A percentile compares a stretch with the other conserved stretches of the same genome.
These are phyloP conservation scores for Saccopteryx leptura DNA, from an alignment of 2,113 vertebrate species.

Conservation along the genomic window DNA sequence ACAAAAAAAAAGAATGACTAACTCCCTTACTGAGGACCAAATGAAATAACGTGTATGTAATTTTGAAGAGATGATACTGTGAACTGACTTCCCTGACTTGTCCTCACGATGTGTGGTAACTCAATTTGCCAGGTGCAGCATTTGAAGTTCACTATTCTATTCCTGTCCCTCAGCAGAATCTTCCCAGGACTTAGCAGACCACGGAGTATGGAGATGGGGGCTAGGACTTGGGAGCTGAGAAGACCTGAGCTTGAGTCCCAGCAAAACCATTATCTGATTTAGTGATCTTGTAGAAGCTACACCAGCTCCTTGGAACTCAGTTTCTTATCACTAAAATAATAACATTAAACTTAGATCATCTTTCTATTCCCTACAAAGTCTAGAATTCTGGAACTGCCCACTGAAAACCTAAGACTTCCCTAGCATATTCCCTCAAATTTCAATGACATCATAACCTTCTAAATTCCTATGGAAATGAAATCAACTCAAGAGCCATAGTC, in stretches of 20 bases:
- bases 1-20: not conserved
- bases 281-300: not conserved
- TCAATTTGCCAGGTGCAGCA: not conserved
- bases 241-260: not conserved
- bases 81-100: not conserved
- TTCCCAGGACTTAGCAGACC: not conserved
- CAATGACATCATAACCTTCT: not conserved
- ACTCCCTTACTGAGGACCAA: not conserved
- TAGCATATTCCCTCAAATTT: not conserved
- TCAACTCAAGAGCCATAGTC: not conserved
- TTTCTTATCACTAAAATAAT: not conserved
- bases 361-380: not conserved
- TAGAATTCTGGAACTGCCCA: not conserved
- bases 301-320: not conserved
- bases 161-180: not conserved
- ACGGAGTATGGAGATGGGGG: not conserved
- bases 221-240: not conserved
- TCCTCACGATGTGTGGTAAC: too few species aligned
- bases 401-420: constrained; percentile 23
- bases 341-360: not conserved
- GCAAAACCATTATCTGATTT: not conserved
- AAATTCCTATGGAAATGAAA: not conserved
- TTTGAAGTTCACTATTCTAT: not conserved
- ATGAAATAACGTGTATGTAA: not conserved
- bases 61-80: not conserved